These are phyloP conservation scores for Camponotus fellah DNA, from an alignment of 2,888 invertebrate species.

Conservation along the genomic window DNA sequence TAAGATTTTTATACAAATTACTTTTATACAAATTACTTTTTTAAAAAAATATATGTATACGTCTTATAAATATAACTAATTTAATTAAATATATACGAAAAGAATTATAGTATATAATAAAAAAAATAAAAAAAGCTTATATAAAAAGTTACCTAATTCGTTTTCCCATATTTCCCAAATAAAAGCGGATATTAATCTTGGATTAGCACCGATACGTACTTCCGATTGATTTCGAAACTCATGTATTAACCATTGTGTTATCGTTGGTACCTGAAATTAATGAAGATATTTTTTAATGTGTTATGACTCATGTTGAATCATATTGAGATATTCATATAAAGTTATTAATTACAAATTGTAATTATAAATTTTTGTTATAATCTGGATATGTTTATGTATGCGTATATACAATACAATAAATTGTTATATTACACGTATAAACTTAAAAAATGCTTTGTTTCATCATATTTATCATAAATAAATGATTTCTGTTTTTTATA, in stretches of 20 bases:
- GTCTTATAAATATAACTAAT: background rate
- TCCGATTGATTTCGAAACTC: conserved; percentile 84
- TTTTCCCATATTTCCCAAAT: conserved; percentile 90
- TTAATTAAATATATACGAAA: background rate
- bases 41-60: background rate
- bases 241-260: conserved; percentile 90
- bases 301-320: background rate
- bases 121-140: background rate
- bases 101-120: background rate
- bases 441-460: too few species aligned
- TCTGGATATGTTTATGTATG: too few species aligned
- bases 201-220: conserved; percentile 91
- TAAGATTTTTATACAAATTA: background rate
- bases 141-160: conserved; percentile 85
- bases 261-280: conserved; percentile 85
- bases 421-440: too few species aligned
- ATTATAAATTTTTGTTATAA: too few species aligned
- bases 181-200: conserved; percentile 90
- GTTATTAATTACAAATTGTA: background rate
- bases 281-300: conserved; percentile 3
- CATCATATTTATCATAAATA: too few species aligned
- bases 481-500: too few species aligned
- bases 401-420: too few species aligned
- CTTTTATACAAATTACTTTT: background rate
- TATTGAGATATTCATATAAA: background rate